Conservation (phyloP, 2,797 vertebrate species). For the Neostethus bicornis region DNA sequence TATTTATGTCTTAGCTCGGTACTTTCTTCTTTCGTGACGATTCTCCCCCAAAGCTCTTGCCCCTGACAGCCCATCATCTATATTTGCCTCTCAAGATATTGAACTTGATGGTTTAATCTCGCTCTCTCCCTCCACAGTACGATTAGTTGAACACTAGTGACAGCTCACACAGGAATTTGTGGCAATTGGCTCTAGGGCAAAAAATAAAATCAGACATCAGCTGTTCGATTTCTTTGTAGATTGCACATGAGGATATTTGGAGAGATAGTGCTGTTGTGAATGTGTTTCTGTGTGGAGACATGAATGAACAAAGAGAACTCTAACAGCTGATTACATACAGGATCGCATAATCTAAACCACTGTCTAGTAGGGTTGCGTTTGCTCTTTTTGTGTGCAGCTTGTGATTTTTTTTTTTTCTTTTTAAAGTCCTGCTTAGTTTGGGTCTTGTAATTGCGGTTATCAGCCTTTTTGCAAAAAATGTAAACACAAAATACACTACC, state of each 20-base stretch:
- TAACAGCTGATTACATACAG: conserved; percentile 50
- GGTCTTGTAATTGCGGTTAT: conserved; percentile 16
- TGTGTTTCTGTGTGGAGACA: conserved; percentile 26
- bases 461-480: background rate
- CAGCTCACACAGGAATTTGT: conserved; percentile 70
- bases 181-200: conserved; percentile 61
- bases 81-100: conserved; percentile 69
- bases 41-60: conserved; percentile 47
- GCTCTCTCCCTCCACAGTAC: conserved; percentile 59
- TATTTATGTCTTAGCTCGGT: conserved; percentile 65
- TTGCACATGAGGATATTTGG: conserved; percentile 56
- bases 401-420: conserved; percentile 21
- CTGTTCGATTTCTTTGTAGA: conserved; percentile 62
- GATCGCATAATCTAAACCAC: conserved; percentile 16
- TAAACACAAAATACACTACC: conserved; percentile 4
- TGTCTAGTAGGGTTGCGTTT: background rate
- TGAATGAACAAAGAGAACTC: conserved; percentile 30
- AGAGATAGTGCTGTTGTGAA: conserved; percentile 23
- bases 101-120: conserved; percentile 74
- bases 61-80: conserved; percentile 55
- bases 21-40: conserved; percentile 60
- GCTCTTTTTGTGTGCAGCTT: conserved; percentile 12
- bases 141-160: conserved; percentile 75
- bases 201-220: conserved; percentile 67
- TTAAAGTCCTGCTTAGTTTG: conserved; percentile 23